Conservation (phyloP, 2,797 vertebrate genomes). For the Mormyrus hasselquistii region DNA sequence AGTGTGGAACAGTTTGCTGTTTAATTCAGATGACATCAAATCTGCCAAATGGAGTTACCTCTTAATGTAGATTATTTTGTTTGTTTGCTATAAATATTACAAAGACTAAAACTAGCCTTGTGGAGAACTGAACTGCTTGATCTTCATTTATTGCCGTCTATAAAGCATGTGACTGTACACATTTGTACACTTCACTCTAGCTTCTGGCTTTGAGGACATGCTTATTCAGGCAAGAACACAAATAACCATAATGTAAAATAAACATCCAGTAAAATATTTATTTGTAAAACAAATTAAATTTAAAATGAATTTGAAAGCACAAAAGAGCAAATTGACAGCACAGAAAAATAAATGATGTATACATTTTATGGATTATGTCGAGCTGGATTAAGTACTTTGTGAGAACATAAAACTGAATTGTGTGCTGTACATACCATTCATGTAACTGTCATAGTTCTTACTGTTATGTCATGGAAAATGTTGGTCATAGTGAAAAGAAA, state of each 20-base stretch:
- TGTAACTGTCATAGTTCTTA: not conserved
- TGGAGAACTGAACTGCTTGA: not conserved
- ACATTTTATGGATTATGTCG: not conserved
- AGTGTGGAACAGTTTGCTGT: not conserved
- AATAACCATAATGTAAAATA: not conserved
- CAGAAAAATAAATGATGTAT: not conserved
- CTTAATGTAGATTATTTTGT: not conserved
- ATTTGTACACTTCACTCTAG: not conserved
- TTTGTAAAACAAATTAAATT: not conserved
- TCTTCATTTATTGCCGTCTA: not conserved
- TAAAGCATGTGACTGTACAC: not conserved
- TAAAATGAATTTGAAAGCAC: not conserved
- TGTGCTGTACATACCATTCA: not conserved
- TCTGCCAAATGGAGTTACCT: not conserved
- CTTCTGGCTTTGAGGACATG: not conserved
- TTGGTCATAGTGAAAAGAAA: not conserved
- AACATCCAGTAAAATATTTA: not conserved
- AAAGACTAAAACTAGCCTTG: not conserved
- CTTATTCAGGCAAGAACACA: not conserved
- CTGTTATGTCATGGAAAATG: not conserved
- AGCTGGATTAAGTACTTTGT: not conserved
- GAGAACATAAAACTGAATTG: not conserved
- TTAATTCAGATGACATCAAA: not conserved
- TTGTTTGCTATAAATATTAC: not conserved
- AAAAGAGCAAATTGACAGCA: not conserved